These are phyloP conservation scores for Neuroscelio doddi DNA, from an alignment of 2,888 invertebrate genomes.

Conservation along the genomic window DNA sequence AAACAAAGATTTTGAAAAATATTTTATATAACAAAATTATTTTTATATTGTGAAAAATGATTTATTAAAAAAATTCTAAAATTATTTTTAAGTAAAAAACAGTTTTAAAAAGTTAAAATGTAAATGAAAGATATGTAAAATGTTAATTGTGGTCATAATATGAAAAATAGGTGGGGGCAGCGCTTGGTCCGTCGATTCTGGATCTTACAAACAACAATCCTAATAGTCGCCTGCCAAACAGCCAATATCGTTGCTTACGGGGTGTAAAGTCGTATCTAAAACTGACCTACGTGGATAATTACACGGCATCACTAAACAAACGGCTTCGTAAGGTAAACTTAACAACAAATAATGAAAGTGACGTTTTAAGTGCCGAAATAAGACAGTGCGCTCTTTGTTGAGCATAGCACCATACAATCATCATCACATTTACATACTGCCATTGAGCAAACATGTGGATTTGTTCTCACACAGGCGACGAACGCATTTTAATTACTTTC, in stretches of 20 bases:
- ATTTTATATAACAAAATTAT: too few relatives aligned
- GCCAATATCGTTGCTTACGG: constrained; percentile 82
- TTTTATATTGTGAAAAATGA: too few relatives aligned
- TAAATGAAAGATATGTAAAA: too few relatives aligned
- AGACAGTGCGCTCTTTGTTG: constrained; percentile 62
- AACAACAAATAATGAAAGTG: constrained; percentile 60
- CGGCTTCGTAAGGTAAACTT: constrained; percentile 69
- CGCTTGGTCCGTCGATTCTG: constrained; percentile 87
- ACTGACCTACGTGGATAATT: constrained; percentile 65
- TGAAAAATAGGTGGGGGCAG: constrained; percentile 81
- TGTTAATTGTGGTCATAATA: background rate
- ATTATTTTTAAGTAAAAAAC: too few relatives aligned
- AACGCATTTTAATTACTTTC: background rate
- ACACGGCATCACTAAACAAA: constrained; percentile 60
- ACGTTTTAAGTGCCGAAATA: constrained; percentile 61
- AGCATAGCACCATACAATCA: constrained; percentile 12
- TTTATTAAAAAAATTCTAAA: too few relatives aligned
- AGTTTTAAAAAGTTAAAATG: too few relatives aligned
- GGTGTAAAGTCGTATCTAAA: constrained; percentile 73
- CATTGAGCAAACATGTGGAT: background rate
- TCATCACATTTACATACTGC: constrained; percentile 3
- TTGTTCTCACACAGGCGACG: background rate
- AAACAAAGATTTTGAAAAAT: too few relatives aligned
- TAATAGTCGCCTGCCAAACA: constrained; percentile 85
- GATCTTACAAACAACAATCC: constrained; percentile 88